Evolutionary conservation across 2,797 vertebrate species (phyloP), one percentile per base, ranked within the genome.

Genomic region (Myotis vivesi): DNA sequence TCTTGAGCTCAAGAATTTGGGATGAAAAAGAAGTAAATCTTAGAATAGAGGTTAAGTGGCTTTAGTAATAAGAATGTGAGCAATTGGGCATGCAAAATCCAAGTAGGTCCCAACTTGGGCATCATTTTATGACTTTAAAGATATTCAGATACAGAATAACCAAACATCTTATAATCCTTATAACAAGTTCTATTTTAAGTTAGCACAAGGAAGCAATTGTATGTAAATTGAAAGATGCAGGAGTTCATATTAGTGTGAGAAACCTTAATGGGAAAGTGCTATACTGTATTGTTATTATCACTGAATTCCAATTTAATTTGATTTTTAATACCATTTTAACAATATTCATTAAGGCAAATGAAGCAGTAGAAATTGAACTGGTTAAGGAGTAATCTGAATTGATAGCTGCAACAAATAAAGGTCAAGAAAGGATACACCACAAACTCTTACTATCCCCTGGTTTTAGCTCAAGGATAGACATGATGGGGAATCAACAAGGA

Each of bases 241-340:
- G 51, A 96, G 59, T 91, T 93, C 53, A 84, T 94, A 94, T 84
- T 81, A 85, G 28, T 51, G 86, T 95, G 62, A 92, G 79, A 94
- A 95, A 83, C 3, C 28, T 72, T 95, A 97, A 96, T 95, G 75
- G 87, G 83, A 96, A 96, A 62, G 55, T 87, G 28, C 28, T 69
- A 82, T 86, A 93, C 68, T 66, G 7, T 89, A 80, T 72, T 81
- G 87, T 66, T 94, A 82, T 93, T 93, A 95, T 96, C 89, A 91
- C 64, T 89, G 77, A 94, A 96, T 94, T 96, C 38, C 69, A 93
- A 66, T 92, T 91, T 94, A 96, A 96, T 92, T 93, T 91, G 53
- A 84, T 95, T 88, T 96, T 96, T 83, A 89, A 93, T 91, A 92
- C 8, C 17, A 95, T 96, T 94, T 96, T 94, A 94, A 44, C 79